Conservation (phyloP, 2,888 invertebrate genomes). For the Tetranychus piercei region DNA sequence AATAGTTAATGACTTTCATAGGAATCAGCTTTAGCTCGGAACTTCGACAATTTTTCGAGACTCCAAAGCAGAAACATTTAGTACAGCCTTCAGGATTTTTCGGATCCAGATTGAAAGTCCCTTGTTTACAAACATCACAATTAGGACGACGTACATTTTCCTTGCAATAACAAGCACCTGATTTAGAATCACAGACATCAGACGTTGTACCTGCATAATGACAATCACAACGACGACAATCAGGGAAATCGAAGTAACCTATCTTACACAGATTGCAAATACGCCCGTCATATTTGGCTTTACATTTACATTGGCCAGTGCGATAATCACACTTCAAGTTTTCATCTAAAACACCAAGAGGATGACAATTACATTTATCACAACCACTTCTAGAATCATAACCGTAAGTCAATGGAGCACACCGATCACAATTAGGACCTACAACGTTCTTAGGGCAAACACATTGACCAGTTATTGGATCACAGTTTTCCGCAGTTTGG, state of each 20-base stretch:
- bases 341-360: constrained; percentile 53
- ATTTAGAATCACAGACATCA: constrained; percentile 57
- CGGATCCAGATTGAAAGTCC: constrained; percentile 47
- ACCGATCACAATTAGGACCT: constrained; percentile 71
- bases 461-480: constrained; percentile 40
- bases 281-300: constrained; percentile 64
- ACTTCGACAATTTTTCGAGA: constrained; percentile 63
- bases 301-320: constrained; percentile 69
- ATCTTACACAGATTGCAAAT: constrained; percentile 68
- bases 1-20: background rate
- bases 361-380: constrained; percentile 75
- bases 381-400: constrained; percentile 87
- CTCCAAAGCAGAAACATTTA: constrained; percentile 90
- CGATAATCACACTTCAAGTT: constrained; percentile 68
- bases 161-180: constrained; percentile 60
- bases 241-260: constrained; percentile 60
- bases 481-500: constrained; percentile 50
- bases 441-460: constrained; percentile 77
- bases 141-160: constrained; percentile 52
- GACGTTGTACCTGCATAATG: constrained; percentile 58
- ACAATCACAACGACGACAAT: constrained; percentile 66
- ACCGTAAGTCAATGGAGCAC: constrained; percentile 70
- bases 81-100: constrained; percentile 77
- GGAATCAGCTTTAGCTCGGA: constrained; percentile 49
- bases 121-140: constrained; percentile 56